Percentiles rank a stretch among this genome's conserved stretches.
phyloP scores from a whole-genome alignment of 2,888 invertebrate genomes.

The Gasteruption jaculator region DNA sequence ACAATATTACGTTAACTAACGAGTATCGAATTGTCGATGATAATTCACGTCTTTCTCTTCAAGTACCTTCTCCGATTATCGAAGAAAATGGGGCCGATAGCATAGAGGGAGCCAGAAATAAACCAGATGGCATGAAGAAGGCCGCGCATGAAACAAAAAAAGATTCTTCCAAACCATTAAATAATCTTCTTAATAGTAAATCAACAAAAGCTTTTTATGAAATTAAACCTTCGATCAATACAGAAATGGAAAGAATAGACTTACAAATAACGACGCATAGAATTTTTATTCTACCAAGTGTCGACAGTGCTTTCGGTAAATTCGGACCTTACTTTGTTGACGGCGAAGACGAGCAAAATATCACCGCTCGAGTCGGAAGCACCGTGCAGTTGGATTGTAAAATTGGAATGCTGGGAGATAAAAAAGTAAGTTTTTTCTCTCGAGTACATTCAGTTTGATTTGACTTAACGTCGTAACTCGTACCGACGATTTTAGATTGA shows the following conservation, averaged over 20 bases:
- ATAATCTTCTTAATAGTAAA: slow-evolving; percentile 31
- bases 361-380: slow-evolving; percentile 59
- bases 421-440: slow-evolving; percentile 58
- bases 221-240: slow-evolving; percentile 42
- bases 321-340: slow-evolving; percentile 60
- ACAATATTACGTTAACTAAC: no score
- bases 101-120: no score
- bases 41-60: no score
- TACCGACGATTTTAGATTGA: no score
- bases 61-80: no score
- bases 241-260: slow-evolving; percentile 31
- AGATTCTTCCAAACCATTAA: slow-evolving; percentile 28
- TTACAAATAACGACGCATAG: slow-evolving; percentile 16
- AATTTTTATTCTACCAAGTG: slow-evolving; percentile 39
- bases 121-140: no score
- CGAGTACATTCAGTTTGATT: no score
- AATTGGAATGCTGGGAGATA: slow-evolving; percentile 60
- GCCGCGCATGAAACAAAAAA: slow-evolving; percentile 20
- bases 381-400: slow-evolving; percentile 59
- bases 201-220: slow-evolving; percentile 40
- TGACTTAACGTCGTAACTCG: no score
- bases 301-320: slow-evolving; percentile 45
- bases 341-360: slow-evolving; percentile 55
- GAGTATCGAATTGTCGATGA: no score
- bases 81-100: no score